These are phyloP conservation scores for Chiloscyllium punctatum DNA, from an alignment of 2,797 vertebrate species.

Conservation along the genomic window DNA sequence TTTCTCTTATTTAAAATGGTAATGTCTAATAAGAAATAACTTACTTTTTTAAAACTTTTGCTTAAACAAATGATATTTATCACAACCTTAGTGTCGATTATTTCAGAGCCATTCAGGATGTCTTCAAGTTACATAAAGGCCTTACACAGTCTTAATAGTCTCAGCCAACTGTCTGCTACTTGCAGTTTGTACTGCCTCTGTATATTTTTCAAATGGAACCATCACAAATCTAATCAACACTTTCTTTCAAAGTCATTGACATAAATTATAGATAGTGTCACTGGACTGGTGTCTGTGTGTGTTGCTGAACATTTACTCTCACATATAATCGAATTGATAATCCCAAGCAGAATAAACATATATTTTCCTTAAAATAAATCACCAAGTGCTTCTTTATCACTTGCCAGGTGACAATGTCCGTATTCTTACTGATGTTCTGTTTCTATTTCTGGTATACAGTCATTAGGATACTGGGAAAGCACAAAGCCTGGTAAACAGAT, in stretches of 20 bases:
- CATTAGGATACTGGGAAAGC: constrained; percentile 50
- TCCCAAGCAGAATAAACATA: constrained; percentile 36
- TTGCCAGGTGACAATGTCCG: not conserved
- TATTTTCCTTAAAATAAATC: constrained; percentile 29
- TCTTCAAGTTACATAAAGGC: constrained; percentile 3
- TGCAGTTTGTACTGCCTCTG: constrained; percentile 13
- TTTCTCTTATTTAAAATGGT: not conserved
- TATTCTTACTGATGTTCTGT: constrained; percentile 7
- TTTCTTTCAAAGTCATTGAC: not conserved
- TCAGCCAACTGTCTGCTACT: not conserved
- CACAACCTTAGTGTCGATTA: not conserved
- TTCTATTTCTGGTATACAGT: constrained; percentile 27
- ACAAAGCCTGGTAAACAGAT: constrained; percentile 70
- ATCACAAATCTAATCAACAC: not conserved
- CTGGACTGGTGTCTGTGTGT: not conserved
- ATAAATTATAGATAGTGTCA: constrained; percentile 17
- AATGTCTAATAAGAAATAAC: not conserved
- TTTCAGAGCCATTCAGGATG: constrained; percentile 1
- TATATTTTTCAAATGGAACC: not conserved
- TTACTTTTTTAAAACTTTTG: not conserved
- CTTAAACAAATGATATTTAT: not conserved
- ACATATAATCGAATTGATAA: constrained; percentile 22
- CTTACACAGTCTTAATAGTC: not conserved
- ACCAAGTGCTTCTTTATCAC: constrained; percentile 10
- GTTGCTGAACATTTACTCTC: not conserved